Percentiles rank a stretch among this genome's conserved stretches.
Conservation (phyloP, 2,797 vertebrate genomes). For the Micrastur ruficollis region DNA sequence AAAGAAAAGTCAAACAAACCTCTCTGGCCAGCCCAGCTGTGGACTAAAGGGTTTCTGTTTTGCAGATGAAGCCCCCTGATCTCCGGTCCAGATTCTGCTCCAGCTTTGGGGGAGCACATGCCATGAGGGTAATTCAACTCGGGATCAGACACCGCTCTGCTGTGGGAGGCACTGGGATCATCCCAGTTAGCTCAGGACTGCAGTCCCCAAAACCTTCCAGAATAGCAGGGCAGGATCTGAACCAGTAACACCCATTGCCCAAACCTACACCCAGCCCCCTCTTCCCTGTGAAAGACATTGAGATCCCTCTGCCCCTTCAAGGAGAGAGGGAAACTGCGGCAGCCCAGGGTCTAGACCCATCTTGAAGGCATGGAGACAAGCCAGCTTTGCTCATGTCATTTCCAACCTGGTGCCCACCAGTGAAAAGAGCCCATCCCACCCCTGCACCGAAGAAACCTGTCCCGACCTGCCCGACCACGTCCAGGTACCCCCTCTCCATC, state of each 20-base stretch:
- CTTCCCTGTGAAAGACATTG: neutral
- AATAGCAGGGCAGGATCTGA: neutral
- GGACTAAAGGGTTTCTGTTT: neutral
- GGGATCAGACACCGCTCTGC: neutral
- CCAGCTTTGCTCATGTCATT: neutral
- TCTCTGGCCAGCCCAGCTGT: rapidly evolving
- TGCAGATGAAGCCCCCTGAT: neutral
- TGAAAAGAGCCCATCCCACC: neutral
- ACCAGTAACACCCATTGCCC: neutral
- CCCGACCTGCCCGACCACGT: neutral
- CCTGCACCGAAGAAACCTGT: neutral
- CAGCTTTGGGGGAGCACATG: neutral
- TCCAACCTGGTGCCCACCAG: neutral
- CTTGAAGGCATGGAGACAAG: neutral
- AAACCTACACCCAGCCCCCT: neutral
- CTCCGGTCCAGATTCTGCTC: neutral
- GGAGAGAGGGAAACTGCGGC: neutral
- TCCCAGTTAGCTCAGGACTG: neutral
- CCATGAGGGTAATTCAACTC: neutral
- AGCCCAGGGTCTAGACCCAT: neutral
- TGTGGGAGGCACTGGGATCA: neutral
- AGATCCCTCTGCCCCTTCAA: neutral
- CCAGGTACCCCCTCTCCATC: neutral
- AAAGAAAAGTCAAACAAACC: neutral
- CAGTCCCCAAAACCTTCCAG: neutral